Base-by-base conservation (phyloP, 1,140 invertebrate genomes). In the Hylaeus volcanicus region DNA sequence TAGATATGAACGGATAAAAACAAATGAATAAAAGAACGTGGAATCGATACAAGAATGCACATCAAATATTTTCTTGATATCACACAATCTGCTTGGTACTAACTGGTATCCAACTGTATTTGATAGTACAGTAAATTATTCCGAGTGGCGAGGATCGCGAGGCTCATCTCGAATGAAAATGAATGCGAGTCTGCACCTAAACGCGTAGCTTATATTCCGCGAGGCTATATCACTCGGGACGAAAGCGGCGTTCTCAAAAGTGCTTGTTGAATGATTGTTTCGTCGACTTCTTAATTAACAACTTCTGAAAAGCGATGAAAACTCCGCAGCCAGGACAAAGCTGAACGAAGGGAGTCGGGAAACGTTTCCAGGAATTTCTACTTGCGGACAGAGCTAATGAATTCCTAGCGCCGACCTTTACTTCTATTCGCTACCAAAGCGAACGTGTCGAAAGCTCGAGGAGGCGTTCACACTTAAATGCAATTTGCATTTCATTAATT, bases 401-500 rank as follows among this genome's bases (percentile, higher is more conserved):
- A 92, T 91, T 92, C 89, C 86, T 88, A 86, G 86, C 82, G 56
- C 73, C 85, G 83, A 87, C 76, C 85, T 81, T 81, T 77, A 79
- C 73, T 68, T 58, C 68, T 76, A 73, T 60, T 63, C 58, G 55
- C 84, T 77, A 85, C 82, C 82, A 82, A 88, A 83, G 84, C 84
- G 84, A 74, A 89, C 82, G 88, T 80, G 86, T 88, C 86, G 86
- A 90, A 85, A 89, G 83, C 87, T 86, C 79, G 83, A 82, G 53
- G 71, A 83, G 81, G 79, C 83, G 83, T 85, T 84, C 86, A 85
- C 88, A 84, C 86, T 92, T 91, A 90, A 91, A 91, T 87, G 90
- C 87, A 88, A 91, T 91, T 89, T 90, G 88, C 89, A 91, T 89
- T 89, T 88, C 88, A 92, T 91, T 91, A 92, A 90, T 89, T 91